Conservation (phyloP, 2,888 invertebrate genomes). For the Chrysotoxum bicinctum region DNA sequence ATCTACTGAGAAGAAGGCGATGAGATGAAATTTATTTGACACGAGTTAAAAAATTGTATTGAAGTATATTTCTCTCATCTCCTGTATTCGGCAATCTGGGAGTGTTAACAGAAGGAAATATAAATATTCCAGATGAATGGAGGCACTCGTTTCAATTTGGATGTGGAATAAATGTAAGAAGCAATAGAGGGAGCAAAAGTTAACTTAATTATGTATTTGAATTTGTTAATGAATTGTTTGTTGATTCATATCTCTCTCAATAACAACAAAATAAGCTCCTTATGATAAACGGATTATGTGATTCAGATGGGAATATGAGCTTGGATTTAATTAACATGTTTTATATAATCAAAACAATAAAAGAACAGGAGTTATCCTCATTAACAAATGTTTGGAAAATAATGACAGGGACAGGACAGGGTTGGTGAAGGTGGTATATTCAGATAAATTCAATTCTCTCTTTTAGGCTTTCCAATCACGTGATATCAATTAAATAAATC, state of each 20-base stretch:
- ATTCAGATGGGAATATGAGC: neutral
- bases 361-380: too few species aligned
- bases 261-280: neutral
- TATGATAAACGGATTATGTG: neutral
- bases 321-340: slow-evolving; percentile 6
- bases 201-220: neutral
- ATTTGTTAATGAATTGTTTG: neutral
- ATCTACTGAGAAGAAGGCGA: neutral
- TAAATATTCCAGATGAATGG: neutral
- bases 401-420: too few species aligned
- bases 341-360: too few species aligned
- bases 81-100: neutral
- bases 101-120: slow-evolving; percentile 16
- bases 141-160: neutral
- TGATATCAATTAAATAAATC: too few species aligned
- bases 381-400: too few species aligned
- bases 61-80: slow-evolving; percentile 8
- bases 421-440: too few species aligned
- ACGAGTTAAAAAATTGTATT: slow-evolving; percentile 25
- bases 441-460: too few species aligned
- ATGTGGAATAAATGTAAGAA: neutral
- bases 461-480: too few species aligned
- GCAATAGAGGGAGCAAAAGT: neutral
- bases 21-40: slow-evolving; percentile 2
- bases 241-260: neutral